Evolutionary conservation across 2,797 vertebrate genomes (phyloP).

Genomic region (Tokudaia muenninki): DNA sequence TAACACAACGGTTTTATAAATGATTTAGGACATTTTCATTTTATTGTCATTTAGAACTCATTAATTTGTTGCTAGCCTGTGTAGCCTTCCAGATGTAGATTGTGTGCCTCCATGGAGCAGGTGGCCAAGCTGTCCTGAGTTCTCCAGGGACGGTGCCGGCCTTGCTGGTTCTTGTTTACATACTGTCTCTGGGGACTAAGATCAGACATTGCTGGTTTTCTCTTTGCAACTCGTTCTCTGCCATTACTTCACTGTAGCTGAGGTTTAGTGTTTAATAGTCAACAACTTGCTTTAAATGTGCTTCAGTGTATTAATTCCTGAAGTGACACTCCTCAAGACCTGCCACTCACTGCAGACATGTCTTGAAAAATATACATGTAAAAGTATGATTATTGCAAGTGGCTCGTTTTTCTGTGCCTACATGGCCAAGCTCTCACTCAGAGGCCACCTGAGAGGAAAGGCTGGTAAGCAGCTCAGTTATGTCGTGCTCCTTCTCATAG

Average conservation of each 20-base stretch:
- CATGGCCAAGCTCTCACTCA: background rate
- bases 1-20: conserved; percentile 7
- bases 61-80: conserved; percentile 33
- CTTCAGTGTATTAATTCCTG: background rate
- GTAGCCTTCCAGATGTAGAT: background rate
- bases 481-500: background rate
- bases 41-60: conserved; percentile 35
- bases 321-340: conserved; percentile 10
- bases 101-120: background rate
- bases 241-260: background rate
- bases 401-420: background rate
- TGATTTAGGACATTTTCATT: conserved; percentile 40
- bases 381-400: background rate
- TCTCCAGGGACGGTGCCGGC: background rate
- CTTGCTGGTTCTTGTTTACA: background rate
- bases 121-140: background rate
- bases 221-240: conserved; percentile 22
- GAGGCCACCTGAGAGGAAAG: background rate
- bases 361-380: background rate
- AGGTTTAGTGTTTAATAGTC: background rate
- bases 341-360: background rate
- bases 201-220: background rate
- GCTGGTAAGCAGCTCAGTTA: background rate
- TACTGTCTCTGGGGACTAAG: background rate
- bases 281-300: background rate